Conservation (phyloP, 2,113 vertebrate species). For the Scomber scombrus region DNA sequence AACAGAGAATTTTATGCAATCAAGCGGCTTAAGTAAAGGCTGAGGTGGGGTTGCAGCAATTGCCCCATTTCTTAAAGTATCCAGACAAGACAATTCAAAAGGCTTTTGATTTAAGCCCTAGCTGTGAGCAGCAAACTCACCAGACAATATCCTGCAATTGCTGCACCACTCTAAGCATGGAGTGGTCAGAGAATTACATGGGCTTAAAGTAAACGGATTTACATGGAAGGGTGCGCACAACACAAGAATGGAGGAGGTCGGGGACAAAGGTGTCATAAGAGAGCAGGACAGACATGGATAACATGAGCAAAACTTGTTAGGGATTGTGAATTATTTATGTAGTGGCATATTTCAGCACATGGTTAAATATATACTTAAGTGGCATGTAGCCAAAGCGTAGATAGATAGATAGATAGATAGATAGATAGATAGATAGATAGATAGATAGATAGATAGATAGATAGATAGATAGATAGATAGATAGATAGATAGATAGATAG, state of each 20-base stretch:
- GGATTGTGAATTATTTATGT: background rate
- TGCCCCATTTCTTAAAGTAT: constrained; percentile 49
- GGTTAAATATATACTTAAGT: background rate
- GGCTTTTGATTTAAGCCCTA: constrained; percentile 46
- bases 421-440: constrained; percentile 23
- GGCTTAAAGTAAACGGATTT: constrained; percentile 77
- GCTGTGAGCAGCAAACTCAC: constrained; percentile 11
- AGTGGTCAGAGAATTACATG: constrained; percentile 67
- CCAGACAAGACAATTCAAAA: constrained; percentile 37
- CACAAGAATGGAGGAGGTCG: background rate
- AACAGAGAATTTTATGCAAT: constrained; percentile 47
- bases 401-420: constrained; percentile 9
- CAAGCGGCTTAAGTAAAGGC: constrained; percentile 45
- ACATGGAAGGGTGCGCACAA: constrained; percentile 37
- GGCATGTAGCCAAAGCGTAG: background rate
- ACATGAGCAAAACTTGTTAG: background rate
- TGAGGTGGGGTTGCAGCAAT: constrained; percentile 31
- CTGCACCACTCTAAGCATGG: constrained; percentile 38
- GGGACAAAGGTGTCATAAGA: constrained; percentile 20
- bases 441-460: constrained; percentile 9
- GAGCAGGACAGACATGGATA: background rate
- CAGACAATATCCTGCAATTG: constrained; percentile 36
- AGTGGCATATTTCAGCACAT: background rate
- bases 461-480: constrained; percentile 19
- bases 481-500: background rate